A percentile compares a stretch with the other conserved stretches of the same genome.
These are phyloP conservation scores for Ornithorhynchus anatinus DNA, from an alignment of 2,113 vertebrate genomes.

Conservation along the genomic window DNA sequence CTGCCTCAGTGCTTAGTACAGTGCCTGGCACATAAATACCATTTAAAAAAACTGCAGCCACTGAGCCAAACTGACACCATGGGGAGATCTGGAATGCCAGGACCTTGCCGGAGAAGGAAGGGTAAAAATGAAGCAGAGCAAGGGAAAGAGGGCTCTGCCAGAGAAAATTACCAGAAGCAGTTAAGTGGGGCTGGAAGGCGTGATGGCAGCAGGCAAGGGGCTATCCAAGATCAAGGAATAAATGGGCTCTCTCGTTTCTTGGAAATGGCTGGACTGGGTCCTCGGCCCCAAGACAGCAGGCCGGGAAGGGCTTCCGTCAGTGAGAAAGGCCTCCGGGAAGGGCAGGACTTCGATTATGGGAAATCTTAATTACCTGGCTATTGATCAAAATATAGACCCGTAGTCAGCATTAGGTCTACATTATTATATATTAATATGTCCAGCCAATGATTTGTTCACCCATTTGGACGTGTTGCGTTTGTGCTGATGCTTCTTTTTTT, in stretches of 20 bases:
- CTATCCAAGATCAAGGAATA: constrained; percentile 45
- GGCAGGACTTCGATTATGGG: constrained; percentile 54
- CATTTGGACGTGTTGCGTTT: no score
- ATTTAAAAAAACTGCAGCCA: constrained; percentile 19
- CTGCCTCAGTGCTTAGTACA: no score
- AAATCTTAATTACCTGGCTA: constrained; percentile 61
- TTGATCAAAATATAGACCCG: constrained; percentile 53
- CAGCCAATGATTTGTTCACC: no score
- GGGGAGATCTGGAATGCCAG: constrained; percentile 22
- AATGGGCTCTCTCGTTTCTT: constrained; percentile 29
- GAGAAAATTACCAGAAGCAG: constrained; percentile 25
- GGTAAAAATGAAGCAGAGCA: constrained; percentile 20
- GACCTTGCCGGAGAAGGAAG: constrained; percentile 9
- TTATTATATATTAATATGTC: no score
- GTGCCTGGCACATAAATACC: no score
- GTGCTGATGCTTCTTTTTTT: no score
- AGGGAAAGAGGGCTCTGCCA: not conserved
- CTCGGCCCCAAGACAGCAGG: constrained; percentile 28
- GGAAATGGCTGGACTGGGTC: constrained; percentile 11
- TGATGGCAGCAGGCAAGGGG: constrained; percentile 37
- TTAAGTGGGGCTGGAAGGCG: constrained; percentile 40
- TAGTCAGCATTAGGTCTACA: no score
- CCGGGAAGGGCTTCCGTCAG: constrained; percentile 49
- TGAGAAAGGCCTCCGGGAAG: constrained; percentile 42
- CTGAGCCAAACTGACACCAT: constrained; percentile 3